These are phyloP conservation scores for Cylindroiulus punctatus DNA, from an alignment of 2,888 invertebrate species.

Conservation along the genomic window DNA sequence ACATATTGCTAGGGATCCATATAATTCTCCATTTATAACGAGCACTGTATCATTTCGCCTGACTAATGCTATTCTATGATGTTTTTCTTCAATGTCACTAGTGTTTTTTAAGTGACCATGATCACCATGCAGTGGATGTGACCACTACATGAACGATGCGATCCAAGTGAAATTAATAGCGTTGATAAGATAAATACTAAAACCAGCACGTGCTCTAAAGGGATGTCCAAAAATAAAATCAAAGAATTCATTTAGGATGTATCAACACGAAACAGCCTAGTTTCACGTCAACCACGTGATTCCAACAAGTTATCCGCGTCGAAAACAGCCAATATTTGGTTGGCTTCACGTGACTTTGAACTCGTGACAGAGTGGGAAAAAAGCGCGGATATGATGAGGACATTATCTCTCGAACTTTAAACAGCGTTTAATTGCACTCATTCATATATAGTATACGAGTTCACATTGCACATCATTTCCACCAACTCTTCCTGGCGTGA, in stretches of 20 bases:
- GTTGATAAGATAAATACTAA: background rate
- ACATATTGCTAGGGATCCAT: too few relatives aligned
- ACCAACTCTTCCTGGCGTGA: constrained; percentile 22
- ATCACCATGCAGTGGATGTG: background rate
- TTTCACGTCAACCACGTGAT: background rate
- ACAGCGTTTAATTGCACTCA: background rate
- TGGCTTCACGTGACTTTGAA: background rate
- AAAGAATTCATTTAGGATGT: background rate
- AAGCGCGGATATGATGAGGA: background rate
- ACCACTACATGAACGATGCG: background rate
- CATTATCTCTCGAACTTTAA: constrained; percentile 22
- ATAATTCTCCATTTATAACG: too few relatives aligned
- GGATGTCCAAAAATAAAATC: background rate
- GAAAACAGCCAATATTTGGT: background rate
- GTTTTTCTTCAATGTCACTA: too few relatives aligned
- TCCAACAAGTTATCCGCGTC: background rate
- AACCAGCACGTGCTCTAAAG: background rate
- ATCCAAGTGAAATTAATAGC: constrained; percentile 27
- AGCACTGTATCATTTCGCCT: too few relatives aligned
- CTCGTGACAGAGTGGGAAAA: background rate
- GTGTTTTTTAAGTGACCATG: constrained; percentile 12
- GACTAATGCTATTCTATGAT: too few relatives aligned
- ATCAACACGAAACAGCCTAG: background rate
- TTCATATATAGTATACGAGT: constrained; percentile 18
- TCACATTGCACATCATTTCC: background rate